Base-by-base conservation (phyloP, 2,113 vertebrate genomes). In the Trichomycterus rosablanca region DNA sequence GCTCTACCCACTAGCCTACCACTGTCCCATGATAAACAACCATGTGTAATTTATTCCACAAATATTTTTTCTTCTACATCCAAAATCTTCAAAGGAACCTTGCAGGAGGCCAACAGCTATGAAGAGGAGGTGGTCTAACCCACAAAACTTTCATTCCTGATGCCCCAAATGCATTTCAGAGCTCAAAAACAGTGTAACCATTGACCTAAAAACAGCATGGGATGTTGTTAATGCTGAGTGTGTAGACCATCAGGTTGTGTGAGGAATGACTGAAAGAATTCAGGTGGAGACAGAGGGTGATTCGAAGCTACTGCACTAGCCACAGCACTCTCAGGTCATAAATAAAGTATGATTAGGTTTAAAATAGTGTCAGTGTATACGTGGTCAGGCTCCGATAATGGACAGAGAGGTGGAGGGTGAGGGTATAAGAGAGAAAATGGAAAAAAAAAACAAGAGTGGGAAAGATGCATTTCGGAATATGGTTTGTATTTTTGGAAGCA, bases 181-280 rank as follows among this genome's bases (percentile, higher is more conserved):
- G n/a, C n/a, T n/a, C n/a, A n/a, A n/a, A 76, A 74, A 78, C 76
- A 83, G 77, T 73, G 70, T 67, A 80, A 79, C 81, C 79, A 76
- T 66, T 79, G 82, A 83, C 82, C 81, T 83, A 67, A 74, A 80
- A 80, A 66, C 70, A 72, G 58, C 54, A 28, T 45, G 58, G 55
- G 70, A 72, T 63, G 73, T 32, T 65, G 70, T 70, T 77, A 74
- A 79, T 81, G 69, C 70, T 71, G 72, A 61, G 74, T 65, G 67
- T 61, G 53, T 51, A 35, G 30, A 63, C 69, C 58, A 56, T 2
- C 6, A 11, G 55, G 59, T 45, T 59, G 30, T 56, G 22, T 9
- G 48, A 39, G 20, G 34, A 53, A 57, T 4, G 44, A 15, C 15
- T 7, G 43, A 26, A 10, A 14, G 19, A 55, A 54, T 16, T 73